Base-by-base conservation (phyloP, 2,113 vertebrate genomes). In the Tetraodon nigroviridis region DNA sequence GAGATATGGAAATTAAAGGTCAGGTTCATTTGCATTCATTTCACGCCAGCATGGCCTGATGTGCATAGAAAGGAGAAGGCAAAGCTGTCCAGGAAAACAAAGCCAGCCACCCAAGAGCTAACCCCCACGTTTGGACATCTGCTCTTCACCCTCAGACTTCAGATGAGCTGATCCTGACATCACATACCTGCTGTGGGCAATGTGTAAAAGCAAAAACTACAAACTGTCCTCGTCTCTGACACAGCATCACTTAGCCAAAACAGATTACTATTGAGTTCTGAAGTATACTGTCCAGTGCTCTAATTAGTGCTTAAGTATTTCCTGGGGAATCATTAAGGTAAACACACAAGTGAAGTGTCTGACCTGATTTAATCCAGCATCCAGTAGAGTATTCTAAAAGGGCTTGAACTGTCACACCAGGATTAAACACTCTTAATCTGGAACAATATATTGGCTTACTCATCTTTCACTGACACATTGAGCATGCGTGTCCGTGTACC, bases 391-490 rank as follows among this genome's bases (percentile, higher is more conserved):
- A 62, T 29, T 67, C 66, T 72, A 64, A 44, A 63, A 53, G 51
- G 55, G 67, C 55, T 44, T 78, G 71, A 82, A 71, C 70, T 76
- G 81, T 78, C 73, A 85, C 75, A 68, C 49, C 55, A 67, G 74
- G 78, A 85, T 87, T 89, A 89, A 59, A 51, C 46, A 2, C 56
- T 64, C 81, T 68, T 85, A 85, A 86, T 89, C 83, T 76, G 64
- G 84, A 81, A 89, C 80, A 82, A 76, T 74, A 84, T 84, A 87
- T 84, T 86, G 82, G 72, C 54, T 86, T 79, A 79, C 68, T 81
- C 69, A 75, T 62, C 57, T 72, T 73, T 67, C 78, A 75, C 67
- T 71, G 67, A 73, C 68, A 76, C 18, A 27, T 59, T 61, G 60
- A 59, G 72, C 53, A 49, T 67, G 50, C 67, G 51, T 72, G 50